Evolutionary conservation across 2,888 invertebrate genomes (phyloP), one percentile per base, ranked within the genome.

Genomic region (Leucophora obtusa): DNA sequence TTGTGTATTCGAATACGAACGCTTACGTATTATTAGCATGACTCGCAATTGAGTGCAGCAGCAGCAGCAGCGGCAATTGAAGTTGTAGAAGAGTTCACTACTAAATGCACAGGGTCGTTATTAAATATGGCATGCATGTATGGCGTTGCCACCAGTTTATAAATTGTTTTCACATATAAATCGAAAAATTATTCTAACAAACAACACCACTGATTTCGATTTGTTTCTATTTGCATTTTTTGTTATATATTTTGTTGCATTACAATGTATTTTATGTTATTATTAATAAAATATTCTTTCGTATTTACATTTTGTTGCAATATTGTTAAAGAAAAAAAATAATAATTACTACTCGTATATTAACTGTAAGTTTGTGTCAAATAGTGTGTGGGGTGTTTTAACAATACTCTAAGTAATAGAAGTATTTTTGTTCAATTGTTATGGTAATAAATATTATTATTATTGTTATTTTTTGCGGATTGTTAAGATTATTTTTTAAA

Each of bases 281-380:
- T 75, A 51, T 17, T 15, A 58, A 33, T 58, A 24, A 5, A 2
- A 15, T 18, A n/a, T n/a, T 47, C 10, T 35, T 54, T 47, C 2
- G 24, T 47, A 75, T 69, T 75, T 69, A 62, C 69, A 75, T 75
- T 69, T 69, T 54, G 21, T 50, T 62, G 47, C 74, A 56, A 75
- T 75, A 62, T 75, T 47, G 74, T 68, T 75, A 68, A 1, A 28
- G 28, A 28, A 68, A 69, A 75, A 28, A 47, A 68, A 69, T 69
- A n/a, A 56, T 60, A 0, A 15, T 2, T 28, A 15, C 8, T 17
- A 21, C 21, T 38, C n/a, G 28, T 6, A 17, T 53, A 62, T 43
- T 18, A 56, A 50, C 35, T 63, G 62, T 56, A 43, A 56, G 28
- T 28, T n/a, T 65, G 9, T 70, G 69, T 63, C 58, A 51, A 56